Evolutionary conservation across 2,888 invertebrate species (phyloP).

Genomic region (Balanococcus diminutus): DNA sequence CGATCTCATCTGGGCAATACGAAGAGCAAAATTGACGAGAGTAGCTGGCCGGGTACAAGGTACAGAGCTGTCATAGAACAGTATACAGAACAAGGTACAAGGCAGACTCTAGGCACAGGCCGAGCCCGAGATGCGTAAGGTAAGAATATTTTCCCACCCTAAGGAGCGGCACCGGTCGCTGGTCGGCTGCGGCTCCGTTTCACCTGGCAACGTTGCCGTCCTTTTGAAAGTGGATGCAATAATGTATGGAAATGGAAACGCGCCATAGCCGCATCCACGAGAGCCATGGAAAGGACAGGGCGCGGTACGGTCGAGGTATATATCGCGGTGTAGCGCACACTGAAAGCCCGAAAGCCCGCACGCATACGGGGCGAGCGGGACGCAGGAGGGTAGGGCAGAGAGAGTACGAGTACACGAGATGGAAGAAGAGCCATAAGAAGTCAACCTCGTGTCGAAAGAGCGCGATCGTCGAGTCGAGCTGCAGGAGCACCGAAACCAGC

Average conservation of each 20-base stretch:
- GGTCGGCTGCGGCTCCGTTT: constrained; percentile 17
- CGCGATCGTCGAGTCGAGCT: constrained; percentile 19
- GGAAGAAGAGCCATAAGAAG: constrained; percentile 45
- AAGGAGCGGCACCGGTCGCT: background rate
- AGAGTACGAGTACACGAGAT: background rate
- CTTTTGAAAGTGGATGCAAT: constrained; percentile 53
- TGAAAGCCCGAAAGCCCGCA: constrained; percentile 4
- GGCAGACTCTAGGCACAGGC: no score
- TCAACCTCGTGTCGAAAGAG: constrained; percentile 52
- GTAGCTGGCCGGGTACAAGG: no score
- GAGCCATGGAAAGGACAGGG: background rate
- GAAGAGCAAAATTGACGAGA: no score
- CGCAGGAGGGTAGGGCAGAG: background rate
- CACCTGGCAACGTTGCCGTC: constrained; percentile 48
- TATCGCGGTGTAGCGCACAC: background rate
- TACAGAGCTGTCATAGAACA: no score
- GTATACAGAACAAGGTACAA: no score
- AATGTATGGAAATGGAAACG: background rate
- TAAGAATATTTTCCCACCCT: constrained; percentile 50
- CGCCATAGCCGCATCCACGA: background rate
- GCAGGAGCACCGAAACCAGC: background rate
- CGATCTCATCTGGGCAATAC: no score
- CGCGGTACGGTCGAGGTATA: background rate
- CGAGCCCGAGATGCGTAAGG: no score
- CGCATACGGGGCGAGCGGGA: background rate